A percentile compares a stretch with the other conserved stretches of the same genome.
phyloP scores from a whole-genome alignment of 2,797 vertebrate species.

The Amniataba percoides region DNA sequence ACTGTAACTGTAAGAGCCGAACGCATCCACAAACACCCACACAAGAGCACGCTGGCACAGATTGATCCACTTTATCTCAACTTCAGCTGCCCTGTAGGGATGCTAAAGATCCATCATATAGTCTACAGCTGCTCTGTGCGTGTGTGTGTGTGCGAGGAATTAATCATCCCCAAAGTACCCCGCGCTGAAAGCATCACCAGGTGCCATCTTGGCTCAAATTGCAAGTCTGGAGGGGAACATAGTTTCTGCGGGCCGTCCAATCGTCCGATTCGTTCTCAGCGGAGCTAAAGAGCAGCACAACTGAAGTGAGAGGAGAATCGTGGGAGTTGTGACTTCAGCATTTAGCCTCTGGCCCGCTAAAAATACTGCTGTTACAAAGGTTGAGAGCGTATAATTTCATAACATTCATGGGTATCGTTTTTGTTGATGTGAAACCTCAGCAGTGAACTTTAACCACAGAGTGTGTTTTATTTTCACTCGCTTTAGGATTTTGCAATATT shows the following conservation, averaged over 20 bases:
- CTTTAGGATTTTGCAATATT: neutral
- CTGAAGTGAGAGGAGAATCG: neutral
- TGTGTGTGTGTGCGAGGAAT: slow-evolving; percentile 18
- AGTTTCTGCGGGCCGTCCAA: slow-evolving; percentile 13
- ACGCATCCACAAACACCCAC: slow-evolving; percentile 27
- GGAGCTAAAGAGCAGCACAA: slow-evolving; percentile 7
- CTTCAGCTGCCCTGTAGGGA: slow-evolving; percentile 35
- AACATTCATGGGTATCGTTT: slow-evolving; percentile 5
- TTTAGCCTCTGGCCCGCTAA: neutral
- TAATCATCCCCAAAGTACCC: slow-evolving; percentile 54
- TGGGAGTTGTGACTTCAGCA: neutral
- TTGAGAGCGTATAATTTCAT: slow-evolving; percentile 10
- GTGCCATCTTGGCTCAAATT: slow-evolving; percentile 44
- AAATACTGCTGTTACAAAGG: neutral
- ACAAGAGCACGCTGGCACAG: slow-evolving; percentile 33
- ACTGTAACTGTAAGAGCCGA: slow-evolving; percentile 1
- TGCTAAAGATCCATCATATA: slow-evolving; percentile 40
- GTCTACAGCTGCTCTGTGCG: slow-evolving; percentile 38
- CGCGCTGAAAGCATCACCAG: slow-evolving; percentile 43
- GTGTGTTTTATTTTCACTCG: neutral
- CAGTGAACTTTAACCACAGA: neutral
- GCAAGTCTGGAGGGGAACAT: slow-evolving; percentile 33
- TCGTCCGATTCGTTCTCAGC: neutral
- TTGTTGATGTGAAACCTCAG: slow-evolving; percentile 6
- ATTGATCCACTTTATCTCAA: slow-evolving; percentile 57